These are phyloP conservation scores for Lethocerus indicus DNA, from an alignment of 1,140 invertebrate species.

Conservation along the genomic window DNA sequence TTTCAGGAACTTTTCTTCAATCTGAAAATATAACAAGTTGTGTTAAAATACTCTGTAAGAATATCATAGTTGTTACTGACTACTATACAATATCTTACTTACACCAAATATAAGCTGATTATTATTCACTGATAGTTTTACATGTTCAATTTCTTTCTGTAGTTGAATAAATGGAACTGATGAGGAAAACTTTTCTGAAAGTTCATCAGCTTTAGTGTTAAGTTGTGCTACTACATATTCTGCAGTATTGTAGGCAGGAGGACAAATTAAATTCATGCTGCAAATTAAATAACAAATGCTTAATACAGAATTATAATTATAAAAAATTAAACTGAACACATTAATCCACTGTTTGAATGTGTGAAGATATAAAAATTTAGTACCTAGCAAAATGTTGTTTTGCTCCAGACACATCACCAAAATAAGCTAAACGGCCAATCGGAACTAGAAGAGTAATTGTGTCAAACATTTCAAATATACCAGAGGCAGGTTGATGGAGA, in stretches of 20 bases:
- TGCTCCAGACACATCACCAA: conserved; percentile 16
- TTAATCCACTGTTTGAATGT: too few species aligned
- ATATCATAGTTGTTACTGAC: too few species aligned
- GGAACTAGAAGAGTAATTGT: conserved; percentile 53
- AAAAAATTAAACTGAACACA: too few species aligned
- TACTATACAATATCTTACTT: neutral
- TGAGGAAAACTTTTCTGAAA: conserved; percentile 33
- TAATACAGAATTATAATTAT: neutral
- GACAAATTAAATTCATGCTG: conserved; percentile 39
- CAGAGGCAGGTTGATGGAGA: conserved; percentile 91
- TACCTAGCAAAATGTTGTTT: conserved; percentile 12
- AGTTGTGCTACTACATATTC: conserved; percentile 50
- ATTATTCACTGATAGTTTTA: neutral
- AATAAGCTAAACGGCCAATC: conserved; percentile 53
- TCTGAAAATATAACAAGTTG: conserved; percentile 7
- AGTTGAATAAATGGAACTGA: conserved; percentile 22
- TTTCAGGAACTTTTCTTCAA: conserved; percentile 11
- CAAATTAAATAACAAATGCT: conserved; percentile 12
- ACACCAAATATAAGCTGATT: conserved; percentile 5
- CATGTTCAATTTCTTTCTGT: conserved; percentile 4
- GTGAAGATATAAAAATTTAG: neutral
- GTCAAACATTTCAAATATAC: conserved; percentile 92
- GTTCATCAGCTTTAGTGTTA: conserved; percentile 33
- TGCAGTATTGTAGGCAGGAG: conserved; percentile 47
- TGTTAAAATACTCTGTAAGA: too few species aligned